phyloP scores from a whole-genome alignment of 2,797 vertebrate species.

The Austrolebias charrua region DNA sequence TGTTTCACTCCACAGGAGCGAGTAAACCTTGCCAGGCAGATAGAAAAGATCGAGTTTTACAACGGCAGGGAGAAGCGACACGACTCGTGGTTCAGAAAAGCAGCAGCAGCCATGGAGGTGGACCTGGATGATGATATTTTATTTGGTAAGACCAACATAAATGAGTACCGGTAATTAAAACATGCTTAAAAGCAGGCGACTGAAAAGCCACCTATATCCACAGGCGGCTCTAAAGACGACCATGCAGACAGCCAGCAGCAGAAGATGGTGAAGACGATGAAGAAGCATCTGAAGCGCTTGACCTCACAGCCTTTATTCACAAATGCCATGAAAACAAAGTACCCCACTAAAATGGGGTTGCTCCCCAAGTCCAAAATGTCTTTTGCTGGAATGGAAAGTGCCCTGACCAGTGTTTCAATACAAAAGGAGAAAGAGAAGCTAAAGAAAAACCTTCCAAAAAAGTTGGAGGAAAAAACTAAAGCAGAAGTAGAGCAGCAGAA shows the following conservation, averaged over 20 bases:
- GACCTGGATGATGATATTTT: constrained; percentile 91
- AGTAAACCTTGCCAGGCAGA: constrained; percentile 86
- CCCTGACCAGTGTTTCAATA: constrained; percentile 78
- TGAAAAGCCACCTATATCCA: constrained; percentile 15
- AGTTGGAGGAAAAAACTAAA: constrained; percentile 29
- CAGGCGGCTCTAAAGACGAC: constrained; percentile 80
- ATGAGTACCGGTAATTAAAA: background rate
- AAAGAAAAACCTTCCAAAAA: constrained; percentile 17
- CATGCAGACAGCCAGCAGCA: constrained; percentile 84
- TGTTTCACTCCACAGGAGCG: constrained; percentile 80
- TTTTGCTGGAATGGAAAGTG: constrained; percentile 69
- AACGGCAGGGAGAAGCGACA: constrained; percentile 90
- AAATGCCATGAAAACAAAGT: constrained; percentile 86
- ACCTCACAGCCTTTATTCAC: constrained; percentile 87
- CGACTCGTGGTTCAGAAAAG: constrained; percentile 92
- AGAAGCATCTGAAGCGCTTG: constrained; percentile 88
- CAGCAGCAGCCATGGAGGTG: constrained; percentile 90
- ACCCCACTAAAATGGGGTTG: constrained; percentile 92
- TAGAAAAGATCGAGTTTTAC: constrained; percentile 93
- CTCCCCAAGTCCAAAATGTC: constrained; percentile 72
- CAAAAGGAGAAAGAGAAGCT: constrained; percentile 55
- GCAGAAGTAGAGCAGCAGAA: constrained; percentile 31
- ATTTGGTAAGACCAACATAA: constrained; percentile 75
- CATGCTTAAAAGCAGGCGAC: background rate
- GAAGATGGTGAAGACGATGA: constrained; percentile 88